These are phyloP conservation scores for Microcaecilia unicolor DNA, from an alignment of 2,797 vertebrate species.

Conservation along the genomic window DNA sequence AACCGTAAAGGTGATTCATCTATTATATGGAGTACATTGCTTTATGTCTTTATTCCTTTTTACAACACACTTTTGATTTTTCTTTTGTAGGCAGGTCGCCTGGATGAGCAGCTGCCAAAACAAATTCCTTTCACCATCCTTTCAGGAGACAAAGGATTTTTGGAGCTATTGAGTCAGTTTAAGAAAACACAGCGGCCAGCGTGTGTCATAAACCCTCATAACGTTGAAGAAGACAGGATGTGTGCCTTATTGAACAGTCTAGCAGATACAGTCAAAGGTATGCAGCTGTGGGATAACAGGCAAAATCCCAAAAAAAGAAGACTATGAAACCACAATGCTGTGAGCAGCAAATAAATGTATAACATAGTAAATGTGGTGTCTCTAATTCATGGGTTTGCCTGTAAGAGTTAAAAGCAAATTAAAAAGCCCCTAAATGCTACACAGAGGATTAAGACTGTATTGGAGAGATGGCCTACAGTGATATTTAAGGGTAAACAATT, in stretches of 20 bases:
- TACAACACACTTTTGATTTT: slow-evolving; percentile 7
- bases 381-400: not conserved
- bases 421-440: not conserved
- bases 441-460: not conserved
- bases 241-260: slow-evolving; percentile 70
- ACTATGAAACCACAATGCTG: slow-evolving; percentile 11
- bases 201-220: slow-evolving; percentile 61
- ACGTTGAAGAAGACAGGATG: slow-evolving; percentile 62
- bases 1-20: not conserved
- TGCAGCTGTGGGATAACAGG: slow-evolving; percentile 2
- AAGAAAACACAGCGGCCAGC: slow-evolving; percentile 61
- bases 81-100: slow-evolving; percentile 56
- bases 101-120: slow-evolving; percentile 64
- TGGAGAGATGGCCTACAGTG: not conserved
- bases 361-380: slow-evolving; percentile 5
- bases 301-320: slow-evolving; percentile 19
- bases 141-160: slow-evolving; percentile 67
- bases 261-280: slow-evolving; percentile 67
- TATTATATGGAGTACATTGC: not conserved
- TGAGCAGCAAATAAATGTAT: slow-evolving; percentile 22
- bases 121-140: slow-evolving; percentile 70
- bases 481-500: too few species aligned
- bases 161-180: slow-evolving; percentile 61
- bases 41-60: not conserved
- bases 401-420: not conserved